These are phyloP conservation scores for Coptotermes formosanus DNA, from an alignment of 1,140 invertebrate genomes.

Conservation along the genomic window DNA sequence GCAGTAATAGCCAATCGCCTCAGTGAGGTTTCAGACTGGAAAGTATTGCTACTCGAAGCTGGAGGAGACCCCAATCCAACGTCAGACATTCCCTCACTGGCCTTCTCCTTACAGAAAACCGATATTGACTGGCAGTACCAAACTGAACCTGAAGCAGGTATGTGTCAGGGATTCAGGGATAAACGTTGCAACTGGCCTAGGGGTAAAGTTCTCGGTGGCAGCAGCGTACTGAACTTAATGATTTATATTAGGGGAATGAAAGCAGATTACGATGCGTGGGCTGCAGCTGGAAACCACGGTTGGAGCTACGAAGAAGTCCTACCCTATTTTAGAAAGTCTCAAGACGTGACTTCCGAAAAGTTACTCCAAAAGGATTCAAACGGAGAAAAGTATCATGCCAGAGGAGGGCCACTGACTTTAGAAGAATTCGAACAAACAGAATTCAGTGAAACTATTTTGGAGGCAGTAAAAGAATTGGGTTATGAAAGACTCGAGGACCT, in stretches of 20 bases:
- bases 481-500: slow-evolving; percentile 43
- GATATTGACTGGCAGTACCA: slow-evolving; percentile 55
- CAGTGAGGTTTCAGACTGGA: slow-evolving; percentile 57
- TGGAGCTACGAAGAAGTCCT: slow-evolving; percentile 57
- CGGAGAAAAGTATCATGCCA: not conserved
- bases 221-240: slow-evolving; percentile 64
- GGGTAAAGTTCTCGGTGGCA: slow-evolving; percentile 77
- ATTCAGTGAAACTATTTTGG: slow-evolving; percentile 45
- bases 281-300: slow-evolving; percentile 52
- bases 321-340: slow-evolving; percentile 49
- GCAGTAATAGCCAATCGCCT: slow-evolving; percentile 54
- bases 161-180: slow-evolving; percentile 44
- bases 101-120: slow-evolving; percentile 43
- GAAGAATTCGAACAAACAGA: not conserved
- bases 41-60: slow-evolving; percentile 79
- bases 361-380: slow-evolving; percentile 38
- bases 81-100: slow-evolving; percentile 54
- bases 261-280: slow-evolving; percentile 62
- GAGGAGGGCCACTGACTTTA: not conserved
- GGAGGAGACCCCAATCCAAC: slow-evolving; percentile 78
- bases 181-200: slow-evolving; percentile 57
- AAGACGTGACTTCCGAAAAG: slow-evolving; percentile 36
- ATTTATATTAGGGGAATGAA: slow-evolving; percentile 65
- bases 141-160: slow-evolving; percentile 50
- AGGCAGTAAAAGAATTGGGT: slow-evolving; percentile 47